A percentile compares a stretch with the other conserved stretches of the same genome.
Conservation (phyloP, 2,888 invertebrate genomes). For the Dasysyrphus albostriatus region DNA sequence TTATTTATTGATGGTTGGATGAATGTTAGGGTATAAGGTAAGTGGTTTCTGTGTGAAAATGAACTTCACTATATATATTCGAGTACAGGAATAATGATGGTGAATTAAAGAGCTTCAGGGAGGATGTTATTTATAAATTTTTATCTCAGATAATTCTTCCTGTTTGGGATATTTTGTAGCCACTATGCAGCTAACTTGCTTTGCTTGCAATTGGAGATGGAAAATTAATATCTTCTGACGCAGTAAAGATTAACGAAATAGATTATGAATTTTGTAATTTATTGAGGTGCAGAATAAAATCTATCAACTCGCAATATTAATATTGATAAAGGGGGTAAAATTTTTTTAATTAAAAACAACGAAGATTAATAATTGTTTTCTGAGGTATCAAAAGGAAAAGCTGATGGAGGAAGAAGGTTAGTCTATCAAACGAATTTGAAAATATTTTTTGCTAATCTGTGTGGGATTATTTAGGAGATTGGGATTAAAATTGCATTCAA, state of each 20-base stretch:
- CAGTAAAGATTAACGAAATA: slow-evolving; percentile 55
- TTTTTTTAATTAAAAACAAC: slow-evolving; percentile 14
- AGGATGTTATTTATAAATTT: slow-evolving; percentile 43
- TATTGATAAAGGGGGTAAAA: slow-evolving; percentile 1
- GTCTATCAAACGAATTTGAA: background rate
- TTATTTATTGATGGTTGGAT: slow-evolving; percentile 17
- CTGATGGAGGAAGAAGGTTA: background rate
- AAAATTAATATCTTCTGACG: slow-evolving; percentile 48
- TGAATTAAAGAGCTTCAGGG: slow-evolving; percentile 40
- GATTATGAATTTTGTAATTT: slow-evolving; percentile 50
- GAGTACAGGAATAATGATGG: background rate
- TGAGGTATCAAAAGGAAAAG: background rate
- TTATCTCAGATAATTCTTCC: slow-evolving; percentile 52
- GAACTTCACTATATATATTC: background rate
- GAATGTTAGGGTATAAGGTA: no score
- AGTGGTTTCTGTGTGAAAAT: slow-evolving; percentile 4
- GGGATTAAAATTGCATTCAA: no score
- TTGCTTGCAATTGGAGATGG: slow-evolving; percentile 20
- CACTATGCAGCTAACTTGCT: background rate
- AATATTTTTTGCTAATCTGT: no score
- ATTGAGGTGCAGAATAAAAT: slow-evolving; percentile 6
- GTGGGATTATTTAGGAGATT: no score
- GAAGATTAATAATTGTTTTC: background rate
- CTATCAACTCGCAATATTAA: background rate
- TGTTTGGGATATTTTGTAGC: slow-evolving; percentile 24